A percentile compares a stretch with the other conserved stretches of the same genome.
Conservation (phyloP, 1,140 invertebrate genomes). For the Scaptomyza graminum region DNA sequence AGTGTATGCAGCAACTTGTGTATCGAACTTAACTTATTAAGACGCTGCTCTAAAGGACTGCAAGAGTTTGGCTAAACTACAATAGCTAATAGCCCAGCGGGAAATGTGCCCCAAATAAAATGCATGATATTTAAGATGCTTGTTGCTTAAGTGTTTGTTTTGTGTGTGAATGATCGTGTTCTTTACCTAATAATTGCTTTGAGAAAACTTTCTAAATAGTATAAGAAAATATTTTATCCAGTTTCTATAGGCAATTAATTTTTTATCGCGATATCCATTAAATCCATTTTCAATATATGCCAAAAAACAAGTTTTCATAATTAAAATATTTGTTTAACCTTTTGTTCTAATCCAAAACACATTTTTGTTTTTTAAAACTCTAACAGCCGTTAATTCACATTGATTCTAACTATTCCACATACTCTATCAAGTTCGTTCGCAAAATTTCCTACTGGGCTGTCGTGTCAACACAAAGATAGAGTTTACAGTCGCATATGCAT, state of each 20-base stretch:
- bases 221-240: too few species aligned
- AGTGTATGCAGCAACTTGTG: conserved; percentile 68
- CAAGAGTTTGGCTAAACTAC: background rate
- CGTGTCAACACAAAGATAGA: conserved; percentile 14
- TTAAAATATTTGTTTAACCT: background rate
- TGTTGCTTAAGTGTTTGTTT: too few species aligned
- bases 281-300: too few species aligned
- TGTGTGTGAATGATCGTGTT: too few species aligned
- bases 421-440: background rate
- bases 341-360: too few species aligned
- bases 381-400: background rate
- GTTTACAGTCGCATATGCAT: conserved; percentile 14
- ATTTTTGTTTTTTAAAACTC: background rate
- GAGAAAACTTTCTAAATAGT: too few species aligned
- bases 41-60: conserved; percentile 13
- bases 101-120: background rate
- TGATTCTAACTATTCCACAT: background rate
- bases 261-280: too few species aligned
- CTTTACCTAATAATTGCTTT: too few species aligned
- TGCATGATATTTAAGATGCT: too few species aligned
- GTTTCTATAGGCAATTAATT: too few species aligned
- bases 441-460: conserved; percentile 25
- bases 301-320: background rate
- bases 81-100: conserved; percentile 25
- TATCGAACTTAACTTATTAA: conserved; percentile 72